A percentile compares a stretch with the other conserved stretches of the same genome.
These are phyloP conservation scores for Chrysocyon brachyurus DNA, from an alignment of 2,797 vertebrate species.

Conservation along the genomic window DNA sequence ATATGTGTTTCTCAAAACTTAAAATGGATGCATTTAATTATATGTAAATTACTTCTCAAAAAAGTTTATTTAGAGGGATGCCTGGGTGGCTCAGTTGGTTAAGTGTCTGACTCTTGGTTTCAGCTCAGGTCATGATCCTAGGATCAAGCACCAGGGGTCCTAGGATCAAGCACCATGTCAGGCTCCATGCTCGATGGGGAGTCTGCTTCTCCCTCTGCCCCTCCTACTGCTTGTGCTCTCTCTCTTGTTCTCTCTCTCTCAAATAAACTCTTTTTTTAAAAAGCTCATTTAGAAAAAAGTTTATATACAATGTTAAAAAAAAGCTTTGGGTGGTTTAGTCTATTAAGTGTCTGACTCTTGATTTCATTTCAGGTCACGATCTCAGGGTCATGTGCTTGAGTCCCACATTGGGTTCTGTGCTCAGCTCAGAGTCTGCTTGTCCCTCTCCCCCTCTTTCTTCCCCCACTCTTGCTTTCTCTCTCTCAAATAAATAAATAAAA, in stretches of 20 bases:
- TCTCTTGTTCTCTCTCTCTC: too few relatives aligned
- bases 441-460: background rate
- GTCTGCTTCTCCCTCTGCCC: too few relatives aligned
- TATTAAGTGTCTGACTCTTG: background rate
- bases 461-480: background rate
- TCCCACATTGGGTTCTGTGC: background rate
- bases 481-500: background rate
- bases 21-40: background rate
- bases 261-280: background rate
- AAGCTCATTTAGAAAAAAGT: background rate
- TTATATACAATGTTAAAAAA: background rate
- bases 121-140: too few relatives aligned
- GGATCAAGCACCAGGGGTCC: too few relatives aligned
- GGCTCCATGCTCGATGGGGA: too few relatives aligned
- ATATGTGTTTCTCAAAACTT: background rate
- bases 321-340: background rate
- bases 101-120: too few relatives aligned
- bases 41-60: background rate
- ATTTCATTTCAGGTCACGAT: background rate
- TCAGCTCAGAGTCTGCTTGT: background rate
- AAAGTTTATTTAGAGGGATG: background rate
- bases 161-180: too few relatives aligned
- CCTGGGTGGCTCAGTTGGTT: too few relatives aligned
- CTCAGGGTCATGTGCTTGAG: background rate
- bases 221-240: too few relatives aligned